A percentile compares a stretch with the other conserved stretches of the same genome.
phyloP scores from a whole-genome alignment of 2,888 invertebrate genomes.

The Drosophila recens region DNA sequence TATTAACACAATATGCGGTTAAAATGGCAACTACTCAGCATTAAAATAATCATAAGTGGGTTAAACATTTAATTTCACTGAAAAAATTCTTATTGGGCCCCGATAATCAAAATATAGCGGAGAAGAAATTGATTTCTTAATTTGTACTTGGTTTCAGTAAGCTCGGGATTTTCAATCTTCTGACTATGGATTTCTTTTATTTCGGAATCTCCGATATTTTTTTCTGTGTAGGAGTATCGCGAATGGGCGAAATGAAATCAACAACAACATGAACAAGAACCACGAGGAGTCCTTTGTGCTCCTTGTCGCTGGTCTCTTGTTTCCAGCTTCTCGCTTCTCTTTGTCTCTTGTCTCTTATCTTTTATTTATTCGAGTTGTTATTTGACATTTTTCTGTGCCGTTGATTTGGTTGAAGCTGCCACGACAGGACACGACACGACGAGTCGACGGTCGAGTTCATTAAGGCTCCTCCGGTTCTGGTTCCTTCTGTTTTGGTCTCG shows the following conservation, averaged over 20 bases:
- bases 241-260: conserved; percentile 38
- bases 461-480: conserved; percentile 32
- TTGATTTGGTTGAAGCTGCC: conserved; percentile 50
- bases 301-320: conserved; percentile 11
- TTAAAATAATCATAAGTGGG: no score
- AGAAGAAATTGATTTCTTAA: no score
- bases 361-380: conserved; percentile 70
- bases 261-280: conserved; percentile 16
- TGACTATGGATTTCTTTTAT: no score
- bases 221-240: conserved; percentile 15
- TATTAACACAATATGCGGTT: no score
- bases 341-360: conserved; percentile 58
- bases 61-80: no score
- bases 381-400: conserved; percentile 75
- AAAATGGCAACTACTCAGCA: no score
- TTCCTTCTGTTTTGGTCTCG: conserved; percentile 20
- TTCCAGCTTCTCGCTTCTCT: conserved; percentile 5
- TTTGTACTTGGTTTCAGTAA: no score
- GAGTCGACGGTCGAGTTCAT: conserved; percentile 47
- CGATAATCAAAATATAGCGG: no score
- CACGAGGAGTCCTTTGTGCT: conserved; percentile 45
- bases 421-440: not conserved
- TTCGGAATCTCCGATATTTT: no score
- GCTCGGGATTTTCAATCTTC: no score
- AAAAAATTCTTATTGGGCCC: no score